Base-by-base conservation (phyloP, 2,113 vertebrate genomes). In the Ibidorhyncha struthersii region DNA sequence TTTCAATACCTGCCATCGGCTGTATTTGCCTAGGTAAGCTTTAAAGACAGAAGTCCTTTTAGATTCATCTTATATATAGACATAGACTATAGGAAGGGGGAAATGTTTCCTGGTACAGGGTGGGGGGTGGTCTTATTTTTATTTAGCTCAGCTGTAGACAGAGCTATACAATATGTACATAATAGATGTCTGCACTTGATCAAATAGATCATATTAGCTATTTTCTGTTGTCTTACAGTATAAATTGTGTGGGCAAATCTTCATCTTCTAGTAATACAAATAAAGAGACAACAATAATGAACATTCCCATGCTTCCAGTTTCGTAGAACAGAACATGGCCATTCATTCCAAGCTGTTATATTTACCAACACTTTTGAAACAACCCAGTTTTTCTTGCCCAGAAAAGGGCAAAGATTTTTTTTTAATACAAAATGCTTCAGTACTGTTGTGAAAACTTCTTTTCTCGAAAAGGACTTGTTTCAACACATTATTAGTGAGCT, bases 381-480 rank as follows among this genome's bases (percentile, higher is more conserved):
- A 81, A 65, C 8, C 0, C 27, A 23, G 12, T 73, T 90, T 30
- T 91, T 91, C 92, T 89, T 94, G 45, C 59, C 38, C 83, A 95
- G 89, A 91, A 95, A 91, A 96, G 72, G 86, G 32, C 49, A 89
- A 82, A 83, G 9, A 38, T 49, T 27, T 93, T 52, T 52, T 82
- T 90, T 61, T 21, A 61, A 30, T 30, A 67, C 10, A 63, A 77
- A 90, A 74, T 11, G 4, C 26, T 91, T 86, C 41, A 47, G 19
- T 66, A 52, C 9, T 78, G 40, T 70, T 91, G 45, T 58, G 69
- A 81, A 82, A 95, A 66, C 22, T 69, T 81, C 2, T 65, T 81
- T 88, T 69, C 85, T 92, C 62, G 58, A 90, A 95, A 96, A 89
- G 53, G 38, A 66, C 47, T 95, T 70, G 13, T 86, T 96, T 91